phyloP scores from a whole-genome alignment of 37 sponge, comb jelly and placozoan species.

The Axinella damicornis region DNA sequence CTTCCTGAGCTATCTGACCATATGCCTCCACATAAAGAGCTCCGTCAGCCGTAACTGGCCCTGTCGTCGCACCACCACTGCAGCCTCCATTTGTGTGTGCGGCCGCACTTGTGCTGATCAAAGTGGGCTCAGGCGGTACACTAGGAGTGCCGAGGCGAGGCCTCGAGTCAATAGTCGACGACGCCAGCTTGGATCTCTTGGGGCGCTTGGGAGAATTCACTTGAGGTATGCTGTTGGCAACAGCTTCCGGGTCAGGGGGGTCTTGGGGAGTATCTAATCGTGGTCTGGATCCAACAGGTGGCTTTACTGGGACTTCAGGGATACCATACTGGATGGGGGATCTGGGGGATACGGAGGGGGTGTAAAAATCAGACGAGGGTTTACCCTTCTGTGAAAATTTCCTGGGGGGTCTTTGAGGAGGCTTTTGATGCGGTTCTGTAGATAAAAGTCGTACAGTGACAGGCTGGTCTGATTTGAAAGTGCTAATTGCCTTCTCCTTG shows the following conservation, averaged over 20 bases:
- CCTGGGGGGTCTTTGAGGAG: neutral
- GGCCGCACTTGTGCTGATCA: neutral
- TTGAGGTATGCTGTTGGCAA: too few species aligned
- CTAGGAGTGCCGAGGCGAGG: conserved; percentile 12
- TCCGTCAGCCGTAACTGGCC: neutral
- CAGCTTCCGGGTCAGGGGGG: too few species aligned
- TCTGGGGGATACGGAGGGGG: neutral
- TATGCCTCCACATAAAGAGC: neutral
- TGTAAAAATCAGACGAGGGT: neutral
- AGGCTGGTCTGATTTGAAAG: conserved; percentile 9
- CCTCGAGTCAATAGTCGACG: neutral
- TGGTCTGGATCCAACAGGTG: too few species aligned
- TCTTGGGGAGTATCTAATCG: too few species aligned
- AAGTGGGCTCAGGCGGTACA: neutral
- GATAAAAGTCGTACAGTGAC: neutral
- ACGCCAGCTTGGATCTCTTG: too few species aligned
- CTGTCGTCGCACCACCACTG: too few species aligned
- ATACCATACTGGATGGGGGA: neutral
- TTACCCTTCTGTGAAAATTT: neutral
- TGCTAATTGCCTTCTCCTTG: neutral
- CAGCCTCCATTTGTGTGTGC: neutral
- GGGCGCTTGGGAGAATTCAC: too few species aligned
- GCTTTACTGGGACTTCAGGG: neutral
- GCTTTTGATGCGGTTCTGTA: too few species aligned
- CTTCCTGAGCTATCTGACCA: neutral